Evolutionary conservation across 2,888 invertebrate species (phyloP).

Genomic region (Sesia bembeciformis): DNA sequence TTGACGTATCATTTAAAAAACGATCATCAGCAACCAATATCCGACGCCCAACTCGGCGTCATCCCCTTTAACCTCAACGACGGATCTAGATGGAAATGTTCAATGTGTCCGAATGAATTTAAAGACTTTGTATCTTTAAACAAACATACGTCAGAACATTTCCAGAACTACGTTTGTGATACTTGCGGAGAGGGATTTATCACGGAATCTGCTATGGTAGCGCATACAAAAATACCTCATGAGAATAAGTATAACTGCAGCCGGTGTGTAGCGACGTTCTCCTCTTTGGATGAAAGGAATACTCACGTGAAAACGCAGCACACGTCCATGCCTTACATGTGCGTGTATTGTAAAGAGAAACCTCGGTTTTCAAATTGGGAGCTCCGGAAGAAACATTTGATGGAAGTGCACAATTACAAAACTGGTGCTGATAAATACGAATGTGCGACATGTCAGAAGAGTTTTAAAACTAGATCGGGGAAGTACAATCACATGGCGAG

Average conservation of each 20-base stretch:
- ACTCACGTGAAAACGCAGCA: conserved; percentile 59
- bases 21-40: conserved; percentile 54
- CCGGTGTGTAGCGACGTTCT: conserved; percentile 57
- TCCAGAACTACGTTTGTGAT: conserved; percentile 64
- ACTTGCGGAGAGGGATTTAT: conserved; percentile 65
- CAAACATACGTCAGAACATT: conserved; percentile 59
- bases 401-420: conserved; percentile 58
- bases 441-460: conserved; percentile 55
- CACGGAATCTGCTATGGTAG: conserved; percentile 59
- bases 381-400: conserved; percentile 51
- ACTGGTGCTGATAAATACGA: conserved; percentile 59
- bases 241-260: conserved; percentile 62
- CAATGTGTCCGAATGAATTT: conserved; percentile 57
- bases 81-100: conserved; percentile 58
- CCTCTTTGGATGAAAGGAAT: conserved; percentile 52
- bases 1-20: conserved; percentile 52
- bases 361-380: conserved; percentile 65
- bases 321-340: conserved; percentile 56
- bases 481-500: conserved; percentile 65
- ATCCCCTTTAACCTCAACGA: conserved; percentile 55
- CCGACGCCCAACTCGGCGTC: conserved; percentile 55
- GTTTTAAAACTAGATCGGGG: conserved; percentile 59
- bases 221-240: conserved; percentile 60
- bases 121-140: conserved; percentile 58
- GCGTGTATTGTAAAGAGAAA: conserved; percentile 56